phyloP scores from a whole-genome alignment of 1,140 invertebrate genomes.

The Hypothenemus hampei region DNA sequence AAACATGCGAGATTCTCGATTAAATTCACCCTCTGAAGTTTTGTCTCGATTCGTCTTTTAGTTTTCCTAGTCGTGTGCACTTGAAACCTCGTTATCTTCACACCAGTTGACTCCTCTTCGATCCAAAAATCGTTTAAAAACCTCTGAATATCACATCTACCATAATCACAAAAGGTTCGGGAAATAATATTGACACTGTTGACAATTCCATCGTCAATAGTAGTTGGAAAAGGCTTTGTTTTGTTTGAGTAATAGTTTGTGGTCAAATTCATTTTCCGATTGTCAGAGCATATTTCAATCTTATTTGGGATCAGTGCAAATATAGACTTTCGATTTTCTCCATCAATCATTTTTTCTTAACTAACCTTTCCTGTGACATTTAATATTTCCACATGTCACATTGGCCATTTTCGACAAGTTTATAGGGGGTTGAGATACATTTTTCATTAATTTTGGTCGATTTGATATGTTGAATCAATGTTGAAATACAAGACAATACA shows the following conservation, averaged over 20 bases:
- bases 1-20: conserved; percentile 40
- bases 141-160: conserved; percentile 4
- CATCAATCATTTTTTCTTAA: conserved; percentile 1
- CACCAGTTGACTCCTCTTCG: conserved; percentile 32
- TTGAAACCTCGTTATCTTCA: conserved; percentile 44
- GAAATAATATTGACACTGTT: no score
- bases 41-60: conserved; percentile 45
- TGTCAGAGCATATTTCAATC: conserved; percentile 6
- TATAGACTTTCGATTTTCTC: neutral
- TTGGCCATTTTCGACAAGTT: neutral
- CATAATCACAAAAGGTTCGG: neutral
- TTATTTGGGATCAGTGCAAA: conserved; percentile 1
- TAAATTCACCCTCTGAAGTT: conserved; percentile 44
- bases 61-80: conserved; percentile 41
- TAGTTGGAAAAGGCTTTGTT: neutral
- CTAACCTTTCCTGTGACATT: neutral
- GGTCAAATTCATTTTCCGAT: conserved; percentile 16
- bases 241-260: conserved; percentile 13
- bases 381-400: neutral
- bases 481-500: no score
- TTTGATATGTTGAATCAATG: neutral
- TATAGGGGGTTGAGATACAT: neutral
- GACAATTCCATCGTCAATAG: no score
- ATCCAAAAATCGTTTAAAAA: conserved; percentile 7
- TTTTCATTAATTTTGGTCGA: neutral